Evolutionary conservation across 2,797 vertebrate genomes (phyloP).

Genomic region (Danio tinwini): DNA sequence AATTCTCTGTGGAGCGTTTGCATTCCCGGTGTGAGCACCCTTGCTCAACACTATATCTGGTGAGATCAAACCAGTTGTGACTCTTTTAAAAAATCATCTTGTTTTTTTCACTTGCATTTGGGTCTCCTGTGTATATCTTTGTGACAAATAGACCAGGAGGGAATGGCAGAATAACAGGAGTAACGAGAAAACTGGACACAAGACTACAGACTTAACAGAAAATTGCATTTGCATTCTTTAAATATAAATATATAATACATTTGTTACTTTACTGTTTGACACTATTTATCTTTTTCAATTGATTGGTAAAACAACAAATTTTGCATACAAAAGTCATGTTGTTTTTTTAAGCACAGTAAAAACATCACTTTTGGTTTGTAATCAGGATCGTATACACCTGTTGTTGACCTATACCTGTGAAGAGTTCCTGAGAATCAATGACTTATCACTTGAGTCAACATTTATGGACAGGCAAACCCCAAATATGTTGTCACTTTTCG

Average conservation of each 20-base stretch:
- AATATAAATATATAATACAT: not conserved
- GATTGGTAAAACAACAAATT: not conserved
- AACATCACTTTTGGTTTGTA: too few relatives aligned
- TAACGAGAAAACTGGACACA: not conserved
- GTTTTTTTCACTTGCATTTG: too few relatives aligned
- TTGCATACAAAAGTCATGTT: slow-evolving; percentile 15
- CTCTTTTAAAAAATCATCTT: too few relatives aligned
- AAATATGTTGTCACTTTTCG: slow-evolving; percentile 50
- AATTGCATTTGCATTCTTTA: slow-evolving; percentile 15
- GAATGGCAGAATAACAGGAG: too few relatives aligned
- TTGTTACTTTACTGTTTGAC: slow-evolving; percentile 16
- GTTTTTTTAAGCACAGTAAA: slow-evolving; percentile 23
- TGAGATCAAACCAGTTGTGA: too few relatives aligned
- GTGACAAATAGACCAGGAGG: too few relatives aligned
- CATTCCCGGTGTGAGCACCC: too few relatives aligned
- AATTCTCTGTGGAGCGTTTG: too few relatives aligned
- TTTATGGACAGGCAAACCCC: slow-evolving; percentile 42
- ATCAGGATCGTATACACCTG: too few relatives aligned
- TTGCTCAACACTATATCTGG: too few relatives aligned
- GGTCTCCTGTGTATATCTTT: too few relatives aligned
- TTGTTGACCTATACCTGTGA: too few relatives aligned
- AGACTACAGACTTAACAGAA: not conserved
- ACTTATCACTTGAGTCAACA: slow-evolving; percentile 42
- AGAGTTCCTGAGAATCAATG: not conserved
- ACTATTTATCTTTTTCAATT: slow-evolving; percentile 5